phyloP scores from a whole-genome alignment of 2,797 vertebrate species.

The Lerista edwardsae region DNA sequence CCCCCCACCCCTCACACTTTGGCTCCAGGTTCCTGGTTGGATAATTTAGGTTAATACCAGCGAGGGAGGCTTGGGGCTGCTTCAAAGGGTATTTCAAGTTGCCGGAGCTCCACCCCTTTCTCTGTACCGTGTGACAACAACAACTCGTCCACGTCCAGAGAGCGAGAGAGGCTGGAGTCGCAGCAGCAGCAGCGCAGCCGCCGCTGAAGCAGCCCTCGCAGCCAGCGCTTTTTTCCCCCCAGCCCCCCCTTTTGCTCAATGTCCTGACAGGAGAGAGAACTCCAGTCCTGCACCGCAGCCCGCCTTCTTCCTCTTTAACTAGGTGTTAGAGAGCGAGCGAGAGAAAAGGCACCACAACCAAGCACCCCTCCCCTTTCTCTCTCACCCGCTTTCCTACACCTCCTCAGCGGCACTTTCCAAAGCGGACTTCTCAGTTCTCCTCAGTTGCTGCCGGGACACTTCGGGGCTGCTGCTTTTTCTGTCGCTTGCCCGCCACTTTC shows the following conservation, averaged over 20 bases:
- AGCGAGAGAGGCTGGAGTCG: constrained; percentile 61
- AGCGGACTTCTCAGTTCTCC: constrained; percentile 71
- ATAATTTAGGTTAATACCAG: constrained; percentile 80
- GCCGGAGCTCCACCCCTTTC: constrained; percentile 91
- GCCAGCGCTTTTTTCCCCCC: constrained; percentile 86
- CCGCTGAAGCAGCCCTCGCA: neutral
- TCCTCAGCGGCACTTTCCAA: constrained; percentile 75
- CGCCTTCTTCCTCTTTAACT: constrained; percentile 75
- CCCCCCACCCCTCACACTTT: constrained; percentile 43
- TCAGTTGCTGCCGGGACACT: constrained; percentile 64
- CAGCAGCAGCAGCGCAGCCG: neutral
- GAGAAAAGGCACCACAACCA: constrained; percentile 66
- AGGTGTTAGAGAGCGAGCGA: neutral
- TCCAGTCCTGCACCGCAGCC: constrained; percentile 84
- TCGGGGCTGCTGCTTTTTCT: too few species aligned
- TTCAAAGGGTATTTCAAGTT: constrained; percentile 85
- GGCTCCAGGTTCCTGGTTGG: constrained; percentile 79
- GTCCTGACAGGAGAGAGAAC: constrained; percentile 82
- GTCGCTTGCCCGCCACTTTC: too few species aligned
- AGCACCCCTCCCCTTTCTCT: constrained; percentile 52
- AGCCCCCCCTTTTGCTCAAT: constrained; percentile 96
- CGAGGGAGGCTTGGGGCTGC: constrained; percentile 77
- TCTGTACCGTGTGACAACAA: constrained; percentile 98
- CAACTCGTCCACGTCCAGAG: constrained; percentile 89
- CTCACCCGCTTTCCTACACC: constrained; percentile 3